These are phyloP conservation scores for Ormyrus nitidulus DNA, from an alignment of 2,888 invertebrate species.

Conservation along the genomic window DNA sequence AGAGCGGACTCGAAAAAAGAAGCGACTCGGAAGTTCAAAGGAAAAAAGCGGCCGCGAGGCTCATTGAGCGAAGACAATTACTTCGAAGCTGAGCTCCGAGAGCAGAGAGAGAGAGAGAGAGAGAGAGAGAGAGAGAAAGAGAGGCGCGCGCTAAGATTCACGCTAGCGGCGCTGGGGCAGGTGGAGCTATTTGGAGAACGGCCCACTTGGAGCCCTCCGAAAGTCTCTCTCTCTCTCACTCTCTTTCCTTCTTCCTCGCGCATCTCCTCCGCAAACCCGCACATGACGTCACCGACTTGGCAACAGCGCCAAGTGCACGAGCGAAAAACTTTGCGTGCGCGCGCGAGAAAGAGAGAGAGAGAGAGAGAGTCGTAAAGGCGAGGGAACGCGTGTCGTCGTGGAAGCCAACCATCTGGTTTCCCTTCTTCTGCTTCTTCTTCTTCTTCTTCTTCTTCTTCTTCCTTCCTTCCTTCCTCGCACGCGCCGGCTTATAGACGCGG, in stretches of 20 bases:
- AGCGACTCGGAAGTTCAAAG: no score
- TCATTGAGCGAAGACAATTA: no score
- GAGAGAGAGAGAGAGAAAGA: no score
- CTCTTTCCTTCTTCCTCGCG: constrained; percentile 51
- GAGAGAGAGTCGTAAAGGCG: constrained; percentile 22
- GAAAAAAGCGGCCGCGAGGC: no score
- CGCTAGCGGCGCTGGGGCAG: constrained; percentile 62
- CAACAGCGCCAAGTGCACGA: constrained; percentile 12
- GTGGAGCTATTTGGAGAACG: constrained; percentile 73
- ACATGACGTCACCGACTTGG: constrained; percentile 31
- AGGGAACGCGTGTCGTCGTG: constrained; percentile 24
- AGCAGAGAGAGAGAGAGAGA: no score
- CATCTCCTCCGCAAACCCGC: neutral
- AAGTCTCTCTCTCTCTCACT: constrained; percentile 51
- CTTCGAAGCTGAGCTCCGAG: no score
- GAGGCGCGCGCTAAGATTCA: constrained; percentile 14
- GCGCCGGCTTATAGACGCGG: constrained; percentile 48
- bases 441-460: neutral
- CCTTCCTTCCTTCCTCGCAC: constrained; percentile 50
- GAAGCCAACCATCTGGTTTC: constrained; percentile 49
- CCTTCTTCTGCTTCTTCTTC: constrained; percentile 18
- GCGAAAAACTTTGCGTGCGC: constrained; percentile 8
- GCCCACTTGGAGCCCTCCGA: constrained; percentile 66
- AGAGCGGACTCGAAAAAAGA: no score
- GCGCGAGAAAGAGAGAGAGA: neutral